phyloP scores from a whole-genome alignment of 1,140 invertebrate genomes.

The Oreohelix idahoensis region DNA sequence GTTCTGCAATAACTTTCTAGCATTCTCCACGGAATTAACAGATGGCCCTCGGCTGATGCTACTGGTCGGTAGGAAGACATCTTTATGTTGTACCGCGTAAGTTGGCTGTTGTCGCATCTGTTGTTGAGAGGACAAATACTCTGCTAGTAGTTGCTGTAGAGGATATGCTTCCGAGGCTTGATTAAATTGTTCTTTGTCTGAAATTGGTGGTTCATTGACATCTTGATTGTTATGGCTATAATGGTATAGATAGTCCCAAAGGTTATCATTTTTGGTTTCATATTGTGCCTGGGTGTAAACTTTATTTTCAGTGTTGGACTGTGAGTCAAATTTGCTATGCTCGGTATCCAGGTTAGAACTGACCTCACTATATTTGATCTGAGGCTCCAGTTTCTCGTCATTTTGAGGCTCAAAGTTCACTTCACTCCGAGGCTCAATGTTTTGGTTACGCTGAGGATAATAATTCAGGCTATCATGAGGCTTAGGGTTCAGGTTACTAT shows the following conservation, averaged over 20 bases:
- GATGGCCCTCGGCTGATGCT: background rate
- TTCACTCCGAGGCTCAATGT: too few relatives aligned
- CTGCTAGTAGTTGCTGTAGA: background rate
- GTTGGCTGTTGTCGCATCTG: background rate
- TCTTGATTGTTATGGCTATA: background rate
- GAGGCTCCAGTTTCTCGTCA: too few relatives aligned
- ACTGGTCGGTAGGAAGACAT: background rate
- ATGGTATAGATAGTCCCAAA: background rate
- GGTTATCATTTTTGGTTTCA: background rate
- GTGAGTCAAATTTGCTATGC: too few relatives aligned
- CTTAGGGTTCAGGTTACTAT: too few relatives aligned
- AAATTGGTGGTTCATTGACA: background rate
- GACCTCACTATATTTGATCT: too few relatives aligned
- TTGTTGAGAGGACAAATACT: background rate
- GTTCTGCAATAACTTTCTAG: background rate
- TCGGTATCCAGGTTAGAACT: too few relatives aligned
- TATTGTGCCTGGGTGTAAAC: background rate
- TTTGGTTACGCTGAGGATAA: too few relatives aligned
- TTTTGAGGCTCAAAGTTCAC: too few relatives aligned
- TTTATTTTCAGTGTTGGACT: too few relatives aligned
- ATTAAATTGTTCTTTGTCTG: background rate
- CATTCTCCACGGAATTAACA: background rate
- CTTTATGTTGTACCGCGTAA: background rate
- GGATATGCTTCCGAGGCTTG: background rate
- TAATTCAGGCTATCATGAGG: too few relatives aligned